These are phyloP conservation scores for Drosophila orena DNA, from an alignment of 1,140 invertebrate genomes.

Conservation along the genomic window DNA sequence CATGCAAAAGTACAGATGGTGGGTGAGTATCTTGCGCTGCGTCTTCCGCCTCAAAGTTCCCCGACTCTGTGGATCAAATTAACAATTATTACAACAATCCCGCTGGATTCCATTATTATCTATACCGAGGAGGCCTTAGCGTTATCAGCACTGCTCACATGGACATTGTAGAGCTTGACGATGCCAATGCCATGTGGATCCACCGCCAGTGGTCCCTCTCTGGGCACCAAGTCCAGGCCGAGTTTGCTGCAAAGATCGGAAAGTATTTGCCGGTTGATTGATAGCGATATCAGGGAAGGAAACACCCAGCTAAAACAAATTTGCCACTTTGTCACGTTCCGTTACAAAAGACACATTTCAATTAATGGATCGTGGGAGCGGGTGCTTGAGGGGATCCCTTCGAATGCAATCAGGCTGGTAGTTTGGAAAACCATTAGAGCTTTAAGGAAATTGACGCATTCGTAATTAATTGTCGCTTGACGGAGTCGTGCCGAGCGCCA, in stretches of 20 bases:
- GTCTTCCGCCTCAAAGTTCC: constrained; percentile 90
- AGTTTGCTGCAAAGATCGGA: constrained; percentile 91
- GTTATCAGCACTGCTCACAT: constrained; percentile 92
- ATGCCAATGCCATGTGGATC: constrained; percentile 94
- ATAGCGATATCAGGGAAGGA: constrained; percentile 34
- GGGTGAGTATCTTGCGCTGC: constrained; percentile 89
- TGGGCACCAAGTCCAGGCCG: constrained; percentile 95
- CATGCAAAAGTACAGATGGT: constrained; percentile 95
- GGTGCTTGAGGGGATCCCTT: constrained; percentile 8
- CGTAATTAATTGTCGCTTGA: constrained; percentile 69
- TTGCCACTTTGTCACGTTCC: constrained; percentile 65
- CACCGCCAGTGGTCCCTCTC: constrained; percentile 93
- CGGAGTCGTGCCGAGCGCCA: constrained; percentile 57
- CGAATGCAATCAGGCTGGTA: constrained; percentile 30
- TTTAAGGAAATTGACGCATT: constrained; percentile 66
- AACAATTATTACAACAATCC: neutral
- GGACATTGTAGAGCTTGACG: constrained; percentile 95
- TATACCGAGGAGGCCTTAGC: constrained; percentile 91
- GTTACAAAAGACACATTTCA: constrained; percentile 19
- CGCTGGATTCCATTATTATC: neutral
- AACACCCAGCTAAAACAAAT: constrained; percentile 64
- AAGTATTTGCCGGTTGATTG: constrained; percentile 30
- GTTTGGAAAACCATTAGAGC: constrained; percentile 46
- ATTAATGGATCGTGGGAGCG: constrained; percentile 35
- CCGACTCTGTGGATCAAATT: constrained; percentile 85